Evolutionary conservation across 2,888 invertebrate species (phyloP).

Genomic region (Sarcophaga subvicina): DNA sequence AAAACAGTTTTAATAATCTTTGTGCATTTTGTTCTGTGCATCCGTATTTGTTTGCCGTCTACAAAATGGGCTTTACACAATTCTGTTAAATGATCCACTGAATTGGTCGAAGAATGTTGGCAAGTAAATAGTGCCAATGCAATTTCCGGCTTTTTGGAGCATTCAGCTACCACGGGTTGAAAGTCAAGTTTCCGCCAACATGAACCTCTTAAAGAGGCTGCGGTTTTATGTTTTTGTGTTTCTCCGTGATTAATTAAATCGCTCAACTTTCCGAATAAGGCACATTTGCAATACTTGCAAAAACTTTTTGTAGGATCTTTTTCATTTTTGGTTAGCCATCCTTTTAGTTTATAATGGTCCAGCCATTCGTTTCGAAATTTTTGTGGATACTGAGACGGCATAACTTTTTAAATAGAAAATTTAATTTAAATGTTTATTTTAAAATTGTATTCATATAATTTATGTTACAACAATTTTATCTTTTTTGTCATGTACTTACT

Average conservation of each 20-base stretch:
- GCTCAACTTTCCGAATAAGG: too few species aligned
- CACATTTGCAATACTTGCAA: background rate
- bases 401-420: background rate
- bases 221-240: slow-evolving; percentile 27
- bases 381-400: background rate
- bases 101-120: slow-evolving; percentile 19
- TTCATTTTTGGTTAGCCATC: slow-evolving; percentile 12
- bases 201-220: background rate
- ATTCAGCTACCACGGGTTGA: background rate
- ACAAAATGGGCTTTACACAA: slow-evolving; percentile 32
- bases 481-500: too few species aligned
- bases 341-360: slow-evolving; percentile 14
- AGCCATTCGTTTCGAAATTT: slow-evolving; percentile 19
- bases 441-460: too few species aligned
- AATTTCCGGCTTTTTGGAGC: slow-evolving; percentile 14
- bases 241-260: slow-evolving; percentile 15
- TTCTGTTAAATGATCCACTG: slow-evolving; percentile 34
- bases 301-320: slow-evolving; percentile 15
- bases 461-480: too few species aligned
- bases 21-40: slow-evolving; percentile 61
- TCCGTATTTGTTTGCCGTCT: slow-evolving; percentile 14
- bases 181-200: slow-evolving; percentile 33
- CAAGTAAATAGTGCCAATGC: slow-evolving; percentile 26
- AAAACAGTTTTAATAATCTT: slow-evolving; percentile 60
- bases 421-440: background rate